These are phyloP conservation scores for Chrysolina haemoptera DNA, from an alignment of 2,888 invertebrate genomes.

Conservation along the genomic window DNA sequence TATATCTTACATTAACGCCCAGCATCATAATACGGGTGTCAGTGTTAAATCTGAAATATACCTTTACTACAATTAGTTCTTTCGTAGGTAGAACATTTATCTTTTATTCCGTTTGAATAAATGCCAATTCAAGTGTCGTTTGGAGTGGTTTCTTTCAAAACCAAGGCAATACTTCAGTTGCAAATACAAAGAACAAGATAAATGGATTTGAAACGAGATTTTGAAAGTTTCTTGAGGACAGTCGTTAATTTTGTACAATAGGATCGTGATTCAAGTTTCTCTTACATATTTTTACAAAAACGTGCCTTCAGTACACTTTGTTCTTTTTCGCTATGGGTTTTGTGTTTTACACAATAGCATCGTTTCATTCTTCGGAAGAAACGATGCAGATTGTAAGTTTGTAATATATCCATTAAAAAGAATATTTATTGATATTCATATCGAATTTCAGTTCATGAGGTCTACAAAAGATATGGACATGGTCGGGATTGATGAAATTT, in stretches of 20 bases:
- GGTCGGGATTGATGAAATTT: no score
- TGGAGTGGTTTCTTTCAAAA: conserved; percentile 31
- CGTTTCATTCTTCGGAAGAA: background rate
- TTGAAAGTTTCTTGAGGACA: conserved; percentile 21
- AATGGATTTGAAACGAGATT: conserved; percentile 25
- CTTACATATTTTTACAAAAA: background rate
- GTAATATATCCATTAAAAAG: no score
- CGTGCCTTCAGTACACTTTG: background rate
- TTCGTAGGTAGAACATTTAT: conserved; percentile 22
- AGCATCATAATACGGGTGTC: conserved; percentile 22
- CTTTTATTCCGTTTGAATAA: conserved; percentile 24
- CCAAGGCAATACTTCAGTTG: conserved; percentile 13
- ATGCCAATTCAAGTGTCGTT: conserved; percentile 29
- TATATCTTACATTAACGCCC: conserved; percentile 25
- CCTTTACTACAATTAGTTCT: conserved; percentile 27
- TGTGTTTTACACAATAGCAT: background rate
- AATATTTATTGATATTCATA: no score
- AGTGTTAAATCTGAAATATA: conserved; percentile 26
- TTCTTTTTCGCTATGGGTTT: background rate
- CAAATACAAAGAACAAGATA: conserved; percentile 19
- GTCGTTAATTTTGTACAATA: conserved; percentile 29
- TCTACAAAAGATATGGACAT: no score
- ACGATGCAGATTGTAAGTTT: background rate
- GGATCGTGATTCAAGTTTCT: background rate
- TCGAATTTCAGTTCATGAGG: no score